Base-by-base conservation (phyloP, 2,797 vertebrate species). In the Crenuchus spilurus region DNA sequence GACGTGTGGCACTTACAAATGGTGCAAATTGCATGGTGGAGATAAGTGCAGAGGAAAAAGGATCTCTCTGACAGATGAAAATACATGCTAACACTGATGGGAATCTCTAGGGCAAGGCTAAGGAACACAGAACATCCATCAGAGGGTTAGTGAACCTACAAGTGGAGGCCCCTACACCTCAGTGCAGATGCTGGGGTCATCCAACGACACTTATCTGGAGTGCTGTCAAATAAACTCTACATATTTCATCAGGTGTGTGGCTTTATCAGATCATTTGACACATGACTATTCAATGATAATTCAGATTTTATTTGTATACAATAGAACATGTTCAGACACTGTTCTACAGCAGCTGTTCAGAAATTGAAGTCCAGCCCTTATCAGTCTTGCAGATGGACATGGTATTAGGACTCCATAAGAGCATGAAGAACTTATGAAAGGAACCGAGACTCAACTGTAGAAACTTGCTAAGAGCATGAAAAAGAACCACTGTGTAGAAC, bases 1-100 rank as follows among this genome's bases (percentile, higher is more conserved):
- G 41, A 68, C 26, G 61, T 24, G 41, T 30, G 67, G 28, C 63
- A 69, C 22, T 65, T 78, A 74, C 52, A 76, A 63, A 74, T 35
- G 51, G 51, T 62, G 70, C 57, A 72, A 67, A 74, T 76, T 79
- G 70, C 58, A 65, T 55, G 39, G 61, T 39, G 70, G 39, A 67
- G 54, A 78, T 74, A 76, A 79, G 64, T 73, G 76, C 26, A 26
- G 52, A 20, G 42, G 13, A n/a, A 67, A 46, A 33, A n/a, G 75
- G 75, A 76, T 76, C 46, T 33, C 11, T 31, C 44, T 51, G 74
- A 74, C 66, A 76, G 62, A 66, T 51, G 35, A 70, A 70, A 82
- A 67, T 14, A 42, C 46, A 57, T 11, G 44, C 13, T 22, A 52
- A 39, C 31, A 52, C 39, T 61, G 64, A 61, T 51, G 51, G 44